A percentile compares a stretch with the other conserved stretches of the same genome.
Conservation (phyloP, 2,888 invertebrate genomes). For the Epinotia bilunana region DNA sequence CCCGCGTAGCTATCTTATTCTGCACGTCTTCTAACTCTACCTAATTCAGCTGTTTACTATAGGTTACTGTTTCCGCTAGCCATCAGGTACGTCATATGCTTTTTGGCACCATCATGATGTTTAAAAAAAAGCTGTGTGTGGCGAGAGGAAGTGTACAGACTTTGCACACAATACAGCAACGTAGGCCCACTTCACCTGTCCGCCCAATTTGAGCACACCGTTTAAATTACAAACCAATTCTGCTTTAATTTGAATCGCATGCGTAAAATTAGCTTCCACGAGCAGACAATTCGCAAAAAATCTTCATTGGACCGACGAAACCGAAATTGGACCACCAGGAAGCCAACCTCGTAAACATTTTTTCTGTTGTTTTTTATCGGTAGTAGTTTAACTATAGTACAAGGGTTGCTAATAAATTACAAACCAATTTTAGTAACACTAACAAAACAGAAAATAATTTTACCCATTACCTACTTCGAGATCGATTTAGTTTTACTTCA, state of each 20-base stretch:
- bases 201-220: conserved; percentile 27
- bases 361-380: background rate
- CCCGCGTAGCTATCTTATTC: too few relatives aligned
- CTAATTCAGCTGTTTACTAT: too few relatives aligned
- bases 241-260: conserved; percentile 43
- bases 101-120: background rate
- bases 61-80: background rate
- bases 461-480: background rate
- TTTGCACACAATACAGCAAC: conserved; percentile 34
- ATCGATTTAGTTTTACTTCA: too few relatives aligned
- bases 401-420: background rate
- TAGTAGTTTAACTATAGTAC: background rate
- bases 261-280: conserved; percentile 39
- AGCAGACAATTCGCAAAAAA: conserved; percentile 24
- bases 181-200: conserved; percentile 37
- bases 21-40: too few relatives aligned
- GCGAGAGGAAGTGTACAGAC: conserved; percentile 30
- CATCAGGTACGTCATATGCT: background rate
- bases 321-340: conserved; percentile 41
- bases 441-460: background rate
- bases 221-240: conserved; percentile 29
- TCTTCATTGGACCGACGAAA: background rate
- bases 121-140: conserved; percentile 21
- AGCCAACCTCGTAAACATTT: background rate
- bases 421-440: background rate